Conservation (phyloP, 1,140 invertebrate genomes). For the Agrilus planipennis region DNA sequence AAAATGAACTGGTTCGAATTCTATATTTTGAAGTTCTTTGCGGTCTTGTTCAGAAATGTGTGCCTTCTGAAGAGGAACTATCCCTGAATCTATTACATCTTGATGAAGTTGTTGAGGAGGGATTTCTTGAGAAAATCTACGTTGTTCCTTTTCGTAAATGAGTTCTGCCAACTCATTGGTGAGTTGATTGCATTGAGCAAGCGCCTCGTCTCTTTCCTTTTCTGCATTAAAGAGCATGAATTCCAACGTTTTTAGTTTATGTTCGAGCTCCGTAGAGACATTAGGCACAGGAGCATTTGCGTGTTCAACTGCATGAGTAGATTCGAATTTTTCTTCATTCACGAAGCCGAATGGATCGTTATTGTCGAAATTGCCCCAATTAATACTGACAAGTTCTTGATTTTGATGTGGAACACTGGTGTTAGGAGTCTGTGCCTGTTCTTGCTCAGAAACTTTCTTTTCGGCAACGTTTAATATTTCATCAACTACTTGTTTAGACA, state of each 20-base stretch:
- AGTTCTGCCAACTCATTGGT: constrained; percentile 26
- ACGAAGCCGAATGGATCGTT: constrained; percentile 14
- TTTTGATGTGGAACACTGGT: too few relatives aligned
- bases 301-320: constrained; percentile 1
- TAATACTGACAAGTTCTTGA: too few relatives aligned
- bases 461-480: too few relatives aligned
- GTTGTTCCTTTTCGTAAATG: constrained; percentile 20
- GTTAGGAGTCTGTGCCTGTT: too few relatives aligned
- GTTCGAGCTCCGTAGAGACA: constrained; percentile 19
- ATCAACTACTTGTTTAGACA: too few relatives aligned
- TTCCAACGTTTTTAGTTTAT: constrained; percentile 32
- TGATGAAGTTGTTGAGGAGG: neutral
- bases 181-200: constrained; percentile 26
- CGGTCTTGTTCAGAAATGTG: constrained; percentile 9
- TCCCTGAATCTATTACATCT: constrained; percentile 17
- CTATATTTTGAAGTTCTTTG: constrained; percentile 15
- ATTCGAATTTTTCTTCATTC: neutral
- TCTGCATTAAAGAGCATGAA: constrained; percentile 29
- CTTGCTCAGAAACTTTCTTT: too few relatives aligned
- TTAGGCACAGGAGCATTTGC: neutral
- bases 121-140: neutral
- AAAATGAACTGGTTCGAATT: constrained; percentile 13
- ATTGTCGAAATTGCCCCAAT: neutral
- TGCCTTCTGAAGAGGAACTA: constrained; percentile 12
- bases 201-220: constrained; percentile 26